Conservation (phyloP, 2,113 vertebrate species). For the Baryphthengus martii region DNA sequence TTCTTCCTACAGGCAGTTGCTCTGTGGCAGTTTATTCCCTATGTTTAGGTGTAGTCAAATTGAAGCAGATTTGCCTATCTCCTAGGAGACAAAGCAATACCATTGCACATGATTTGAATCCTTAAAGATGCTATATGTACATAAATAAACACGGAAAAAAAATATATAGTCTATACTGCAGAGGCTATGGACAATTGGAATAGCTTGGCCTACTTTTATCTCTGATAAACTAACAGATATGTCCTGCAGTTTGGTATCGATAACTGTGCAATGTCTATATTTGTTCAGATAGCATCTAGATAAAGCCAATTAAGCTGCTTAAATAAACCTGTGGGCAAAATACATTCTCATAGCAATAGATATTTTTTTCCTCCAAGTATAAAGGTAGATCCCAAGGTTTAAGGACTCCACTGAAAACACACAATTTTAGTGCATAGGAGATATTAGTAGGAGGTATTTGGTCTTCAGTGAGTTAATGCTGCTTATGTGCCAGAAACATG, state of each 20-base stretch:
- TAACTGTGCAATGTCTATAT: not conserved
- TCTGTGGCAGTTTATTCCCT: not conserved
- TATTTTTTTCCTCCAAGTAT: not conserved
- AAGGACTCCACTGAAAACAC: not conserved
- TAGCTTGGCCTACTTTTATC: not conserved
- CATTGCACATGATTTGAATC: not conserved
- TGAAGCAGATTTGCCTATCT: not conserved
- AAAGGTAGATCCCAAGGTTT: not conserved
- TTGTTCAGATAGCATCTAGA: not conserved
- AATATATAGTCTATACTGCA: fast-evolving
- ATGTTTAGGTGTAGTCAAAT: not conserved
- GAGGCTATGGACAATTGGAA: not conserved
- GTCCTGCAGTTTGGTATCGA: not conserved
- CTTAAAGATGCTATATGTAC: not conserved
- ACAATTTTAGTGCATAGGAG: not conserved
- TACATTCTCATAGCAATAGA: not conserved
- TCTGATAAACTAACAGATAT: not conserved
- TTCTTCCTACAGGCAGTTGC: not conserved
- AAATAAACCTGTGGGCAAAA: not conserved
- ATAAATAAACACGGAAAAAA: not conserved
- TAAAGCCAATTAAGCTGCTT: not conserved
- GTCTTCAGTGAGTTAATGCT: not conserved
- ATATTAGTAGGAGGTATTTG: not conserved
- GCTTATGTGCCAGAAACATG: not conserved
- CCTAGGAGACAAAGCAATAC: conserved; percentile 3